Evolutionary conservation across 53 echinoderm and acorn worm species (phyloP).

Genomic region (Holothuria leucospilota): DNA sequence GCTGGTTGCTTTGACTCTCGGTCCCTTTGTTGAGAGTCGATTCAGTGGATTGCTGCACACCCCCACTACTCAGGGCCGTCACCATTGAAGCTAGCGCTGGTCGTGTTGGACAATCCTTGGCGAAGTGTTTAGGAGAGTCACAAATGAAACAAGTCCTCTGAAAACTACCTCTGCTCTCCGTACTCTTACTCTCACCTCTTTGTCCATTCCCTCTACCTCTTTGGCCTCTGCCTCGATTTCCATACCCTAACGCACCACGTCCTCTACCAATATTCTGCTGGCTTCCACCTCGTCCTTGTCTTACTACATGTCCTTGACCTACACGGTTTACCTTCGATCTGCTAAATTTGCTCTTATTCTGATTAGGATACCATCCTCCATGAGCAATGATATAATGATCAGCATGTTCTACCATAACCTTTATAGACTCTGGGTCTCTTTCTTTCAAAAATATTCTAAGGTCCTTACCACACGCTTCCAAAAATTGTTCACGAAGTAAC

Average conservation of each 20-base stretch:
- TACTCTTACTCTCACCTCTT: no score
- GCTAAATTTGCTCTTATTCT: not conserved
- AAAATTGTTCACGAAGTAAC: conserved; percentile 40
- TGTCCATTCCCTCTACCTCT: conserved; percentile 34
- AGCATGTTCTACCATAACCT: conserved; percentile 13
- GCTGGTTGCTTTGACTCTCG: not conserved
- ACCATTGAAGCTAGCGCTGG: conserved; percentile 1
- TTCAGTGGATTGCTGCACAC: not conserved
- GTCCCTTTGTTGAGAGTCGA: not conserved
- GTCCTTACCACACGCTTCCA: conserved; percentile 23
- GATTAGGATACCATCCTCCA: conserved; percentile 39
- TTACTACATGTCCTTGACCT: not conserved
- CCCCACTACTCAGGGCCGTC: conserved; percentile 6
- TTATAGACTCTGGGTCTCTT: conserved; percentile 16
- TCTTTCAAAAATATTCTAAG: conserved; percentile 17
- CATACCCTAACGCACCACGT: conserved; percentile 1
- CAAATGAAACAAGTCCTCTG: conserved; percentile 11
- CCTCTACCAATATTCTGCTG: conserved; percentile 15
- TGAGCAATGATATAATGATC: conserved; percentile 53
- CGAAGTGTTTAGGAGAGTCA: conserved; percentile 16
- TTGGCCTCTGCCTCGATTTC: conserved; percentile 22
- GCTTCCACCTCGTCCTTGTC: not conserved
- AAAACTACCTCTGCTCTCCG: no score
- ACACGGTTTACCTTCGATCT: not conserved
- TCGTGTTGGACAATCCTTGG: conserved; percentile 21